A percentile compares a stretch with the other conserved stretches of the same genome.
phyloP scores from a whole-genome alignment of 2,113 vertebrate genomes.

The Prietella phreatophila region DNA sequence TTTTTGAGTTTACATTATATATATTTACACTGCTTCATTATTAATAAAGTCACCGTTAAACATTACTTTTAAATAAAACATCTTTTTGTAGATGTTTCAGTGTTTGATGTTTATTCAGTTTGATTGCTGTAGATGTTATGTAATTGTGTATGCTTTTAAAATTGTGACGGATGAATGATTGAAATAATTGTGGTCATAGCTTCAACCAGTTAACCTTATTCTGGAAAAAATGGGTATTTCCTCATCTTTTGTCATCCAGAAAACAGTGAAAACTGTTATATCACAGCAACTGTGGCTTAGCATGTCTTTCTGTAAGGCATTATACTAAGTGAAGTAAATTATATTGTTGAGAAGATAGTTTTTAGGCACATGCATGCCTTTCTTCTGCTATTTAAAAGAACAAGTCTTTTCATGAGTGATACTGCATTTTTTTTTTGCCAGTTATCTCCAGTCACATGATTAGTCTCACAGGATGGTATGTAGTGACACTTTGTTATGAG shows the following conservation, averaged over 20 bases:
- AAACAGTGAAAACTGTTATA: background rate
- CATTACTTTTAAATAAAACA: background rate
- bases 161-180: background rate
- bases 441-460: constrained; percentile 53
- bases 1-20: background rate
- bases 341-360: background rate
- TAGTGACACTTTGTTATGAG: too few species aligned
- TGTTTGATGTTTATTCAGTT: background rate
- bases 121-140: background rate
- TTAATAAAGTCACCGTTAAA: background rate
- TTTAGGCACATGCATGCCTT: background rate
- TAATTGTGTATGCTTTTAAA: background rate
- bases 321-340: background rate
- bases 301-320: background rate
- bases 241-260: background rate
- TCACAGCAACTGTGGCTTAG: background rate
- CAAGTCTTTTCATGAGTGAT: constrained; percentile 31
- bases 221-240: background rate
- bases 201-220: background rate
- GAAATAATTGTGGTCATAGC: background rate
- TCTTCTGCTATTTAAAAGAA: background rate
- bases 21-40: background rate
- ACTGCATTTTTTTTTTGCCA: constrained; percentile 25
- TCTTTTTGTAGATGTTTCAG: background rate
- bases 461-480: constrained; percentile 30